phyloP scores from a whole-genome alignment of 2,888 invertebrate genomes.

The Poecilus cupreus region DNA sequence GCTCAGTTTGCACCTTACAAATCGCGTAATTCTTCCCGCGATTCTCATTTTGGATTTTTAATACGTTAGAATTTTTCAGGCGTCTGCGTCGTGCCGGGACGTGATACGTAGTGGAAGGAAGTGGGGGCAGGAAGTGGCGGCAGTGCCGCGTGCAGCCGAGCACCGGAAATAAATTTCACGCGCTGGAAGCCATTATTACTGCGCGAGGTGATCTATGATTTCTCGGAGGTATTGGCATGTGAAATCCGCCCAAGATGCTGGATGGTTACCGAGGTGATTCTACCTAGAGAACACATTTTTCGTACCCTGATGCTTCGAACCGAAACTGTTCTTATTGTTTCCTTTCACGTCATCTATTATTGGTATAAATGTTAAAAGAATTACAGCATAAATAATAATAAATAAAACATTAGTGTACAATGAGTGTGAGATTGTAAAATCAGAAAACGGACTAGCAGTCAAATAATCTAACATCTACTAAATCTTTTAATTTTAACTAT shows the following conservation, averaged over 20 bases:
- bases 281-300: not conserved
- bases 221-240: conserved; percentile 51
- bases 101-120: not conserved
- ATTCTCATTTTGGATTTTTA: conserved; percentile 50
- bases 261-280: no score
- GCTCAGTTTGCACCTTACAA: conserved; percentile 25
- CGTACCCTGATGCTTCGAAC: not conserved
- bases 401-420: no score
- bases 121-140: not conserved
- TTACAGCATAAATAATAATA: no score
- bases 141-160: conserved; percentile 39
- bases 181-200: conserved; percentile 46
- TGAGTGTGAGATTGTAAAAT: no score
- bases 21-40: conserved; percentile 36
- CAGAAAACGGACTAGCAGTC: no score
- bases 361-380: no score
- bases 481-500: no score
- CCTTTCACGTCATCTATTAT: no score
- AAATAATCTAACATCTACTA: no score
- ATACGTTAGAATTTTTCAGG: conserved; percentile 47
- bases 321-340: no score
- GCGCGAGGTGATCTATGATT: conserved; percentile 47
- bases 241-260: conserved; percentile 36
- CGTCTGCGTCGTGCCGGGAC: not conserved
- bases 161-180: conserved; percentile 46